Conservation (phyloP, 2,888 invertebrate genomes). For the Zaprionus obscuricornis region DNA sequence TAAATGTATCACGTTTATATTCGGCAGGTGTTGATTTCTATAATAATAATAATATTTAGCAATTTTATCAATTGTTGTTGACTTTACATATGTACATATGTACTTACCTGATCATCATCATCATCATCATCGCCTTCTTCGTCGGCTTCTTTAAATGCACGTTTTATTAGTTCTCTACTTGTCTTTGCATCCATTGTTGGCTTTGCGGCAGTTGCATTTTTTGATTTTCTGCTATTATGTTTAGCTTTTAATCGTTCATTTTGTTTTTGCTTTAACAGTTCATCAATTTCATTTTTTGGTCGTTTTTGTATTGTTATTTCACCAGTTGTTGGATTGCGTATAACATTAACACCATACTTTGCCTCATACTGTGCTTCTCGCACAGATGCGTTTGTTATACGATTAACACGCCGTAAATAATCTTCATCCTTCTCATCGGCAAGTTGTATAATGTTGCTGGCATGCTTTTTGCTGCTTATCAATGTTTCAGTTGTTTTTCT, state of each 20-base stretch:
- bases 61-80: background rate
- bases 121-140: constrained; percentile 54
- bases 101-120: constrained; percentile 11
- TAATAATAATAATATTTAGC: constrained; percentile 8
- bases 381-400: constrained; percentile 86
- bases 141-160: constrained; percentile 78
- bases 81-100: background rate
- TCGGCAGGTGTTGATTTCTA: constrained; percentile 71
- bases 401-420: constrained; percentile 88
- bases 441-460: constrained; percentile 85
- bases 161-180: constrained; percentile 78
- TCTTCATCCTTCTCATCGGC: constrained; percentile 86
- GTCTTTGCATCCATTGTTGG: constrained; percentile 67
- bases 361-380: constrained; percentile 86
- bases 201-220: constrained; percentile 28
- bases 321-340: constrained; percentile 85
- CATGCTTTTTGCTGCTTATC: constrained; percentile 82
- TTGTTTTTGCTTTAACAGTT: constrained; percentile 83
- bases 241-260: constrained; percentile 72
- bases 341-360: constrained; percentile 86
- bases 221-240: constrained; percentile 80
- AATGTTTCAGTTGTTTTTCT: constrained; percentile 45
- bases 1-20: constrained; percentile 86
- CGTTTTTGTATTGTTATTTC: constrained; percentile 83
- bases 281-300: constrained; percentile 85